Evolutionary conservation across 2,888 invertebrate species (phyloP), one percentile per base, ranked within the genome.

Genomic region (Andrena haemorrhoa): DNA sequence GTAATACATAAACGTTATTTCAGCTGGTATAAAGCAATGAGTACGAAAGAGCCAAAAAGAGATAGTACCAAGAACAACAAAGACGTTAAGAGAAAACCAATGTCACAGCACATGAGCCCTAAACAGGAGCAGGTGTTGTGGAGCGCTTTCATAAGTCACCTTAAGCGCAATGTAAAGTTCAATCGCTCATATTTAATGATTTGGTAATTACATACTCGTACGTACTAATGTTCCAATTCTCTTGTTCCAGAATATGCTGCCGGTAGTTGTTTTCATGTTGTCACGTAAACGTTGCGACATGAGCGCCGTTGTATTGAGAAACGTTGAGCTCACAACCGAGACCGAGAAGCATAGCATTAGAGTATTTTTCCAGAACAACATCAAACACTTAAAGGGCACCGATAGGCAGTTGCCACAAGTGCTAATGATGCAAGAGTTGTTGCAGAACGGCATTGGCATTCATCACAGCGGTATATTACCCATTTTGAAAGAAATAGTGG

Each of bases 401-500:
- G 99, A 99, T 92, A 96, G 97, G 83, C 95, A 96, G 85, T 95
- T 99, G 71, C 99, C 99, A 0, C 99, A 99, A 95, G 96, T 96
- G 79, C 86, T 95, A 31, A 94, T 95, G 78, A 96, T 98, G 95
- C 95, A 96, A 88, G 95, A 96, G 73, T 95, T 97, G 58, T 92
- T 98, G 29, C 96, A 96, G 89, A 96, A 97, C 75, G 99, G 99
- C 1, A 97, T 99, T 82, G 99, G 99, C 0, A 97, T 99, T 3
- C 99, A 99, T 94, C 99, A 99, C 94, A 99, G 99, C 93, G 99
- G 99, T 12, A 98, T 99, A 88, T 94, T 99, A 79, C 99, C 99
- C 0, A 97, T 99, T 89, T 95, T 99, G n/a, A 99, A 99, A 93
- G 99, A 99, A 95, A 98, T 99, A 70, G 99, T 99, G 0, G 99